Evolutionary conservation across 2,888 invertebrate genomes (phyloP).

Genomic region (Neocrepidodera transversa): DNA sequence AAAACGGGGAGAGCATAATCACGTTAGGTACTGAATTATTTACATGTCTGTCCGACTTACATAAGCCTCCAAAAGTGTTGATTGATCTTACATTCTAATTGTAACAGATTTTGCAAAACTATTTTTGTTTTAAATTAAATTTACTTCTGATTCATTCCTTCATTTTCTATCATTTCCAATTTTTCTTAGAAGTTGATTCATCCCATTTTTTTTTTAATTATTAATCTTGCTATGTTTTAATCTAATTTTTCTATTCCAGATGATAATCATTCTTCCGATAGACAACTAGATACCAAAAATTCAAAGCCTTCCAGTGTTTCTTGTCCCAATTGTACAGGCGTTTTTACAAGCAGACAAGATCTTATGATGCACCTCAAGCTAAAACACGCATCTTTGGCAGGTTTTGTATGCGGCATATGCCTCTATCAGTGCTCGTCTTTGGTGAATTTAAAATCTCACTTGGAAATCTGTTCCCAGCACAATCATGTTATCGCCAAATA

Average conservation of each 20-base stretch:
- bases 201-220: no score
- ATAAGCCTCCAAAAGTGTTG: no score
- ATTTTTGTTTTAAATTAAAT: no score
- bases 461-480: slow-evolving; percentile 61
- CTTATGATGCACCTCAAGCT: slow-evolving; percentile 65
- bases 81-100: no score
- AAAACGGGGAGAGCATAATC: no score
- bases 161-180: no score
- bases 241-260: slow-evolving; percentile 38
- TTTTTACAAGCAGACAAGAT: slow-evolving; percentile 61
- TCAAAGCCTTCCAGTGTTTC: slow-evolving; percentile 40
- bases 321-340: slow-evolving; percentile 57
- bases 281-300: slow-evolving; percentile 38
- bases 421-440: slow-evolving; percentile 62
- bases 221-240: no score
- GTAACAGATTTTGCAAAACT: no score
- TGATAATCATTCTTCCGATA: slow-evolving; percentile 38
- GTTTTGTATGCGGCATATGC: slow-evolving; percentile 66
- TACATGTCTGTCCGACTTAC: no score
- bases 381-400: slow-evolving; percentile 63
- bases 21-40: no score
- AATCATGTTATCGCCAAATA: slow-evolving; percentile 58
- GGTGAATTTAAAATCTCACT: slow-evolving; percentile 62
- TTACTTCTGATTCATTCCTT: no score
- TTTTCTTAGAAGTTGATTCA: no score